Evolutionary conservation across 1,140 invertebrate genomes (phyloP).

Genomic region (Drosophila orosa): DNA sequence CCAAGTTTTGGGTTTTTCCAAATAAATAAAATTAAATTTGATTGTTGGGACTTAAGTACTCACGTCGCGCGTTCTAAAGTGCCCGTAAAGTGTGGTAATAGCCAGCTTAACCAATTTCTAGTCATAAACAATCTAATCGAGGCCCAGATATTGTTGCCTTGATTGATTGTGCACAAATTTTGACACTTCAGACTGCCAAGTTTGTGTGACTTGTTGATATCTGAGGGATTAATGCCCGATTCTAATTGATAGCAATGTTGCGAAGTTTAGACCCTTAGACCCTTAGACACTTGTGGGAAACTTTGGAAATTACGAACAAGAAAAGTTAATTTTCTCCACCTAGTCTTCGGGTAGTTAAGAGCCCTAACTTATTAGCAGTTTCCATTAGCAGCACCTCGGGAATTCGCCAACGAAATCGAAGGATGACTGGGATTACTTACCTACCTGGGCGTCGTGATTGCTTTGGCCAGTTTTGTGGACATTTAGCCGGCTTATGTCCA

Average conservation of each 20-base stretch:
- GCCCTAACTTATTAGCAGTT: conserved; percentile 27
- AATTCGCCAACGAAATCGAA: conserved; percentile 3
- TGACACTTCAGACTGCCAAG: conserved; percentile 15
- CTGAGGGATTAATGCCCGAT: conserved; percentile 13
- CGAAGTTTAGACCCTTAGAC: background rate
- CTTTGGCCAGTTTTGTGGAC: conserved; percentile 51
- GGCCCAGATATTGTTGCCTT: conserved; percentile 17
- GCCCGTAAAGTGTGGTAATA: conserved; percentile 13
- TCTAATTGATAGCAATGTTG: background rate
- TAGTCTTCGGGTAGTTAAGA: conserved; percentile 13
- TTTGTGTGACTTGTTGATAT: conserved; percentile 17
- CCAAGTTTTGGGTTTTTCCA: too few species aligned
- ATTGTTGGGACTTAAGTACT: conserved; percentile 3
- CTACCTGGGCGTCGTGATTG: conserved; percentile 24
- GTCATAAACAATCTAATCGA: conserved; percentile 23
- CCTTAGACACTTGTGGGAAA: conserved; percentile 13
- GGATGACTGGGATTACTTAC: conserved; percentile 15
- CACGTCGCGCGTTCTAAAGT: conserved; percentile 18
- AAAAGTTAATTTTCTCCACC: conserved; percentile 16
- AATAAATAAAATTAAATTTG: conserved; percentile 1
- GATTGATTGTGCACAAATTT: conserved; percentile 29
- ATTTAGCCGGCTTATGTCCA: conserved; percentile 45
- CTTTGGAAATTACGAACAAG: conserved; percentile 11
- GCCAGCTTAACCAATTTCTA: conserved; percentile 13
- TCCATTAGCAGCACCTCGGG: conserved; percentile 37